phyloP scores from a whole-genome alignment of 2,797 vertebrate genomes.

The Cryptoprocta ferox region DNA sequence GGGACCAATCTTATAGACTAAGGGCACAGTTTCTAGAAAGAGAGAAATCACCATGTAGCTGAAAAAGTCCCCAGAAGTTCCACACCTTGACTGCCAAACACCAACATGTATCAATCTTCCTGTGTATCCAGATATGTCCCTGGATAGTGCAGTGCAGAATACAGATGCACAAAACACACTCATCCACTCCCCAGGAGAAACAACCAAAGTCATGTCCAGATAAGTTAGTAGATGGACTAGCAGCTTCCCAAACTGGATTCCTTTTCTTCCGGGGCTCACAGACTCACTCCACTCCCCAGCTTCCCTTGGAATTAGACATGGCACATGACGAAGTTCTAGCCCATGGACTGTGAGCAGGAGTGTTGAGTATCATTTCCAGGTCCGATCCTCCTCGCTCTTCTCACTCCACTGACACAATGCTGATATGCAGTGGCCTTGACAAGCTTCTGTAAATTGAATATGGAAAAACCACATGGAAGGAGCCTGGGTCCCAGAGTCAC shows the following conservation, averaged over 20 bases:
- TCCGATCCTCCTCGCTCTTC: background rate
- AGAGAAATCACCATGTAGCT: background rate
- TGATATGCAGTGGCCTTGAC: background rate
- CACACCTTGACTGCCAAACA: background rate
- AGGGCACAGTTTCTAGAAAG: background rate
- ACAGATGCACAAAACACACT: background rate
- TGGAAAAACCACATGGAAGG: background rate
- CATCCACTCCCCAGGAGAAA: background rate
- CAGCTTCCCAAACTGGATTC: background rate
- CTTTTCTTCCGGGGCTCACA: background rate
- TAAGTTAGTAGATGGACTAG: background rate
- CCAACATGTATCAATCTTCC: background rate
- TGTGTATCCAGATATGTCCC: too few relatives aligned
- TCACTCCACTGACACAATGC: background rate
- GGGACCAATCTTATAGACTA: background rate
- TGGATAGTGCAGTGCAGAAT: rapidly evolving
- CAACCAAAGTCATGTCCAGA: background rate
- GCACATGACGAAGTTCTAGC: background rate
- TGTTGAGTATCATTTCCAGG: background rate
- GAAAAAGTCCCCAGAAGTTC: background rate
- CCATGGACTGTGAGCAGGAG: background rate
- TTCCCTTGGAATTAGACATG: background rate
- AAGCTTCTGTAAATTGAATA: background rate
- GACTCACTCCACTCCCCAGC: background rate
- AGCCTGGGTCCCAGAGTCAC: background rate